These are phyloP conservation scores for Dichetophora obliterata DNA, from an alignment of 2,888 invertebrate species.

Conservation along the genomic window DNA sequence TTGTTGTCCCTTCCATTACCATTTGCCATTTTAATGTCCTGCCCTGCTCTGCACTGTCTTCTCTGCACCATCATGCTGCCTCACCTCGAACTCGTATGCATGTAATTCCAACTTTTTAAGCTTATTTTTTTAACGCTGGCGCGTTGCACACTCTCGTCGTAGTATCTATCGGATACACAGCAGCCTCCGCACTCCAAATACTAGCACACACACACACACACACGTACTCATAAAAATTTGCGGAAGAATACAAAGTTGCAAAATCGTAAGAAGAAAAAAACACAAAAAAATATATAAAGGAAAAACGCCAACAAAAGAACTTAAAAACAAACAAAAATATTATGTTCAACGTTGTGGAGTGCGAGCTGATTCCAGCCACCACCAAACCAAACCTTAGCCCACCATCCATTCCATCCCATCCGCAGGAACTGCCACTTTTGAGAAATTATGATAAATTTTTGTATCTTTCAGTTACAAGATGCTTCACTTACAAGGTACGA, in stretches of 20 bases:
- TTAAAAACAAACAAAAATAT: neutral
- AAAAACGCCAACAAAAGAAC: neutral
- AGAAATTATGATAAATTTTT: conserved; percentile 25
- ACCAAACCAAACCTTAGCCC: no score
- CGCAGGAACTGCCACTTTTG: conserved; percentile 6
- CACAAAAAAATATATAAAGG: neutral
- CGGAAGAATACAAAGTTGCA: conserved; percentile 4
- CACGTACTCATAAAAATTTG: no score
- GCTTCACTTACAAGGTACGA: no score
- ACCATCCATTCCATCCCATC: no score
- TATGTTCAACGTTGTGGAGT: no score
- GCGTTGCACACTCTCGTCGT: neutral
- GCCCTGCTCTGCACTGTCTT: neutral
- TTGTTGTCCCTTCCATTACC: conserved; percentile 4
- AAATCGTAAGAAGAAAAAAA: conserved; percentile 7
- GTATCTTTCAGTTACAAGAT: conserved; percentile 3
- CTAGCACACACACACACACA: no score
- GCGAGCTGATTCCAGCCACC: no score
- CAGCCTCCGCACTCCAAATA: neutral
- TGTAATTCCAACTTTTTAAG: conserved; percentile 12
- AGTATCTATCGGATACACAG: conserved; percentile 8
- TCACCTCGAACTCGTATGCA: conserved; percentile 1
- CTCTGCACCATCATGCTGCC: no score
- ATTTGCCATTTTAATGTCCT: neutral
- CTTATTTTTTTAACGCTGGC: neutral